Base-by-base conservation (phyloP, 30 jellyfish, hydroid and myxozoan genomes). In the Rhopilema esculentum region DNA sequence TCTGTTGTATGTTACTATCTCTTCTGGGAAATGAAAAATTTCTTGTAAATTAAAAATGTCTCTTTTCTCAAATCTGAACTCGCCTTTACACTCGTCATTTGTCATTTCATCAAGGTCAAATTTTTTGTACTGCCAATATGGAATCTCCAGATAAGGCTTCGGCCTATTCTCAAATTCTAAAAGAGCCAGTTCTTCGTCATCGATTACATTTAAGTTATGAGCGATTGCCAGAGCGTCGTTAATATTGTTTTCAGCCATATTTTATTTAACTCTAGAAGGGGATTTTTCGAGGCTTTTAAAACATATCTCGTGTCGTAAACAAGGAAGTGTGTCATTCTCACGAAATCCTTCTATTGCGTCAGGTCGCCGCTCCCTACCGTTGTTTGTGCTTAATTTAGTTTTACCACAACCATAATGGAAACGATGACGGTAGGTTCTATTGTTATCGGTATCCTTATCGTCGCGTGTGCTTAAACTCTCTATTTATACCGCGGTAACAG, bases 401-500 rank as follows among this genome's bases (percentile, higher is more conserved):
- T 24, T 7, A 31, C 49, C 78, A 26, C 33, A 26, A 67, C 78
- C 49, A 67, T 24, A 67, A 67, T 7, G 78, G 49, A 20, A 67
- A 67, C 78, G 49, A 67, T 67, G 31, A 15, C 49, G 31, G 22
- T 28, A 7, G 49, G 23, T 6, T 67, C 49, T 67, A 67, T 67
- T n/a, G 78, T 26, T 67, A 67, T 40, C 78, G 31, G 16, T 67
- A 24, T 67, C 78, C 29, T 64, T 64, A n/a, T 64, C 74, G 24
- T 64, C 24, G 86, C 26, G 33, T 18, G 8, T 67, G 78, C 78
- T 67, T 67, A 72, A 17, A 61, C 22, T 67, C 31, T 19, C 72
- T 27, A 40, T 40, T 40, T n/a, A n/a, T n/a, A n/a, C n/a, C n/a
- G n/a, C n/a, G n/a, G n/a, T n/a, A n/a, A n/a, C n/a, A n/a, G n/a